These are phyloP conservation scores for Lepidurus couesii DNA, from an alignment of 1,140 invertebrate genomes.

Conservation along the genomic window DNA sequence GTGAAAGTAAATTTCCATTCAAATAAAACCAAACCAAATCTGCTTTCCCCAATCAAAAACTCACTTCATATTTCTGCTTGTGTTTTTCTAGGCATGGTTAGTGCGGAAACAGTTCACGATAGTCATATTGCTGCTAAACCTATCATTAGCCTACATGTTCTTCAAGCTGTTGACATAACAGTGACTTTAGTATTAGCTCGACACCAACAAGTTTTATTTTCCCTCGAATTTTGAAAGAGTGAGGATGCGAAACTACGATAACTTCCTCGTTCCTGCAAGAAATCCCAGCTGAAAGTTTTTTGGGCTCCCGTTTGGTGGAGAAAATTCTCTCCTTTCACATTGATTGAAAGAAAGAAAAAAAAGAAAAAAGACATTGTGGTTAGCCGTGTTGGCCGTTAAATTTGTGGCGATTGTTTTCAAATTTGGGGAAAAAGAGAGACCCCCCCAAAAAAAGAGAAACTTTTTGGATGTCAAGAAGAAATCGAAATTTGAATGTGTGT, in stretches of 20 bases:
- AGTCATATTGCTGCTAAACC: slow-evolving; percentile 90
- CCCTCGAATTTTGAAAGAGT: slow-evolving; percentile 35
- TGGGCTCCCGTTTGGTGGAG: not conserved
- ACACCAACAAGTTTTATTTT: not conserved
- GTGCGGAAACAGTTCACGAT: slow-evolving; percentile 92
- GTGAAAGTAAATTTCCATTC: slow-evolving; percentile 71
- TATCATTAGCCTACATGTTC: slow-evolving; percentile 93
- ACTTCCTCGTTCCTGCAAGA: not conserved
- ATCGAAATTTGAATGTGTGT: not conserved
- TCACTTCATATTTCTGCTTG: slow-evolving; percentile 1
- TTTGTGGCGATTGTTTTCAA: not conserved
- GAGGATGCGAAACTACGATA: not conserved
- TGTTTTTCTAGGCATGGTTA: slow-evolving; percentile 79
- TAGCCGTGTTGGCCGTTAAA: not conserved
- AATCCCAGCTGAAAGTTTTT: not conserved
- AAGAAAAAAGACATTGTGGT: slow-evolving; percentile 1
- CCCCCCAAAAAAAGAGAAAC: not conserved
- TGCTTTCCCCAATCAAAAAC: not conserved
- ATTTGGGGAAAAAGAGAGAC: not conserved
- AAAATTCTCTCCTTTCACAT: not conserved
- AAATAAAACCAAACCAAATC: not conserved
- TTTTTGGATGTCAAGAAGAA: not conserved
- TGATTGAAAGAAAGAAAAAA: not conserved
- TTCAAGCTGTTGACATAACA: slow-evolving; percentile 85
- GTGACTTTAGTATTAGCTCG: slow-evolving; percentile 15